phyloP scores from a whole-genome alignment of 2,888 invertebrate genomes.

The Danaus chrysippus region DNA sequence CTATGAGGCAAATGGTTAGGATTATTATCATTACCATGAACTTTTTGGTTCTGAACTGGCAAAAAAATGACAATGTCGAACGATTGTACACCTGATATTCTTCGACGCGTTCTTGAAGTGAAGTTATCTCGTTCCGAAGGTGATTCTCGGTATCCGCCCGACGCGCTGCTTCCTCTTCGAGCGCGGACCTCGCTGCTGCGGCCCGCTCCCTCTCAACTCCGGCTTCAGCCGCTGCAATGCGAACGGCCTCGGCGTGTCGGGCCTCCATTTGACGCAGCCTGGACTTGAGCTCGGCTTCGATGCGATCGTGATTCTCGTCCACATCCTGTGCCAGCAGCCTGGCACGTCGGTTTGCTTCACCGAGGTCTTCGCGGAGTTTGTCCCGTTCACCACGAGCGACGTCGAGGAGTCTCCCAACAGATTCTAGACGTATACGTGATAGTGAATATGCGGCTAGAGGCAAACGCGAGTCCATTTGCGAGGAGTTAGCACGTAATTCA shows the following conservation, averaged over 20 bases:
- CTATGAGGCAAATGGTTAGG: constrained; percentile 39
- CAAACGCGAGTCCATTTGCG: constrained; percentile 49
- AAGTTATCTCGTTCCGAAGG: constrained; percentile 80
- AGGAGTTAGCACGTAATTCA: constrained; percentile 65
- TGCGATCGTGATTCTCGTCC: constrained; percentile 91
- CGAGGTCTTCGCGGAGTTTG: constrained; percentile 87
- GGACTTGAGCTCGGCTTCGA: constrained; percentile 87
- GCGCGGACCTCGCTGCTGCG: constrained; percentile 73
- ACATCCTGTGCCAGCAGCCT: constrained; percentile 92
- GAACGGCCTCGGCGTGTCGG: constrained; percentile 86
- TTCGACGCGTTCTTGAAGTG: constrained; percentile 81
- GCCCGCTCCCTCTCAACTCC: constrained; percentile 87
- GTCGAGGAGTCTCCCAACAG: constrained; percentile 85
- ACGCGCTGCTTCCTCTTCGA: constrained; percentile 82
- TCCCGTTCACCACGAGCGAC: constrained; percentile 86
- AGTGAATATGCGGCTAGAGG: constrained; percentile 83
- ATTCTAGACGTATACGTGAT: constrained; percentile 84
- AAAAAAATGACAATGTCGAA: not conserved
- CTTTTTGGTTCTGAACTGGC: not conserved
- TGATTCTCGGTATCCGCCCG: constrained; percentile 84
- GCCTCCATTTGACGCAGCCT: constrained; percentile 85
- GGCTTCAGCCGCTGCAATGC: constrained; percentile 83
- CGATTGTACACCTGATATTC: constrained; percentile 56
- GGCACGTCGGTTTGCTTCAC: constrained; percentile 90
- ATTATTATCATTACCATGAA: not conserved